phyloP scores from a whole-genome alignment of 1,140 invertebrate species.

The Lethocerus indicus region DNA sequence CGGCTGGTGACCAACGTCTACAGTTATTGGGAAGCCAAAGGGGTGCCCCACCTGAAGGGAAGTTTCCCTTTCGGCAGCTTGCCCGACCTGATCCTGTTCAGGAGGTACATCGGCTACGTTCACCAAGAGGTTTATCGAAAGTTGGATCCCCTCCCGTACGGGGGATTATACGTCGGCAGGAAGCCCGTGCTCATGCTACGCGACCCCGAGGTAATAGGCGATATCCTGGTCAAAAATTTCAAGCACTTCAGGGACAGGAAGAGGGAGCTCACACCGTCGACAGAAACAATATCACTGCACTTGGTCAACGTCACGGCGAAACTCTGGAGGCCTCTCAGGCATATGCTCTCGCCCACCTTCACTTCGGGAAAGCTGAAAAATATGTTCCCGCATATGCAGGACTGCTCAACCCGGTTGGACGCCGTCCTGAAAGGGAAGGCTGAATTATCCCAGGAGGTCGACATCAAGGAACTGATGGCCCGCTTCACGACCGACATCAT shows the following conservation, averaged over 20 bases:
- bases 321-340: slow-evolving; percentile 35
- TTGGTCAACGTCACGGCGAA: slow-evolving; percentile 19
- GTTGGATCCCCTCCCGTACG: no score
- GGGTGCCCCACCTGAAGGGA: slow-evolving; percentile 19
- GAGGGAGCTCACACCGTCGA: slow-evolving; percentile 25
- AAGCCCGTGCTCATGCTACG: slow-evolving; percentile 29
- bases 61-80: no score
- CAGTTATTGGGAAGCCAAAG: slow-evolving; percentile 25
- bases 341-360: slow-evolving; percentile 40
- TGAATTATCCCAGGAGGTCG: slow-evolving; percentile 11
- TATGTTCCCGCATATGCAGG: slow-evolving; percentile 23
- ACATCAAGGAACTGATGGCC: slow-evolving; percentile 28
- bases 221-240: slow-evolving; percentile 33
- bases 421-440: slow-evolving; percentile 25
- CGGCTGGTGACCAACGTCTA: no score
- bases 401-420: slow-evolving; percentile 19
- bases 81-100: no score
- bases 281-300: slow-evolving; percentile 16
- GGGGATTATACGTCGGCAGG: slow-evolving; percentile 28
- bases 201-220: slow-evolving; percentile 31
- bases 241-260: slow-evolving; percentile 25
- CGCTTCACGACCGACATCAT: slow-evolving; percentile 44
- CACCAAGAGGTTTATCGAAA: slow-evolving; percentile 22
- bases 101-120: no score
- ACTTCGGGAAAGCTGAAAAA: slow-evolving; percentile 25